A percentile compares a stretch with the other conserved stretches of the same genome.
These are phyloP conservation scores for Dromas ardeola DNA, from an alignment of 2,113 vertebrate species.

Conservation along the genomic window DNA sequence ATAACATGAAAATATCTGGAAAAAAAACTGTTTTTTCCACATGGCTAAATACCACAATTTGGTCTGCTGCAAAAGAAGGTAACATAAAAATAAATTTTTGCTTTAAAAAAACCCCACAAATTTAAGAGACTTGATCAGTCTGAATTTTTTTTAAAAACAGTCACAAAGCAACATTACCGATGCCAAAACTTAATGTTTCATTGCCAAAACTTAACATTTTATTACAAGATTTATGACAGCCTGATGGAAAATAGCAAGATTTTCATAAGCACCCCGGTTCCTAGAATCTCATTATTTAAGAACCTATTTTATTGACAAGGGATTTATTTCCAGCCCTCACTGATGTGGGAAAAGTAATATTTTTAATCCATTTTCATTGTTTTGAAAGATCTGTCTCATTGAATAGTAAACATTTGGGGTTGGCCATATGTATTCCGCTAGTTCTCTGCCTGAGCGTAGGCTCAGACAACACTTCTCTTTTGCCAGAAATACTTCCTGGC, in stretches of 20 bases:
- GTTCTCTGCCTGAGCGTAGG: neutral
- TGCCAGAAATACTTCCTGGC: neutral
- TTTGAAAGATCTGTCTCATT: neutral
- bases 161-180: neutral
- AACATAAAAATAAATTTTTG: neutral
- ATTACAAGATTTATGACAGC: neutral
- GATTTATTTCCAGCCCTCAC: neutral
- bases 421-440: neutral
- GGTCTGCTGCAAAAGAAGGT: neutral
- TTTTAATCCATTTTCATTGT: neutral
- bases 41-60: neutral
- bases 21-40: accelerated
- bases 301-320: neutral
- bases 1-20: accelerated
- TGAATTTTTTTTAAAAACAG: neutral
- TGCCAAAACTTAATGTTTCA: neutral
- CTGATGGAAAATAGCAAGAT: neutral
- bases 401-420: neutral
- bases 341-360: neutral
- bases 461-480: neutral
- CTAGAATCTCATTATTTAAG: neutral
- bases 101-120: neutral
- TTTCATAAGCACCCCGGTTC: neutral
- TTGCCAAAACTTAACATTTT: neutral
- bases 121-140: neutral